Evolutionary conservation across 2,888 invertebrate genomes (phyloP).

Genomic region (Plutella xylostella): DNA sequence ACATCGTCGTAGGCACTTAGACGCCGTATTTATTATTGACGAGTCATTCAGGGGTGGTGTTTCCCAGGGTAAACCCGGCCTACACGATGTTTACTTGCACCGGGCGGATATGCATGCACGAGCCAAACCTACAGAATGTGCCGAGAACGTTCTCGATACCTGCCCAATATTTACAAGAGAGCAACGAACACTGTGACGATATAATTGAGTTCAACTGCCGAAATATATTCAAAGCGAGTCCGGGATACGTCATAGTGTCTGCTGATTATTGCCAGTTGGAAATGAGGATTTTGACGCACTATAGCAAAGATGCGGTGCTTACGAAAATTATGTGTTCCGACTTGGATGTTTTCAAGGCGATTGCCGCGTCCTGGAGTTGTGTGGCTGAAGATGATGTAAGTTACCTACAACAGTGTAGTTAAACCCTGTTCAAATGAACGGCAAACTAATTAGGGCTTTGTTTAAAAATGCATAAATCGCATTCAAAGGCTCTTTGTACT

Average conservation of each 20-base stretch:
- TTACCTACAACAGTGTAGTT: no score
- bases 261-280: slow-evolving; percentile 98
- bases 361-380: slow-evolving; percentile 88
- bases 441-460: no score
- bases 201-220: slow-evolving; percentile 73
- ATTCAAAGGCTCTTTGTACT: no score
- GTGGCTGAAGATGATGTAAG: slow-evolving; percentile 72
- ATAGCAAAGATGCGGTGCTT: slow-evolving; percentile 81
- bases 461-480: no score
- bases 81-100: slow-evolving; percentile 79
- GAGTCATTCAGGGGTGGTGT: no score
- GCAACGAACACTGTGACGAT: slow-evolving; percentile 27
- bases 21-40: neutral
- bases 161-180: slow-evolving; percentile 29
- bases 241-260: slow-evolving; percentile 78
- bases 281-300: slow-evolving; percentile 91
- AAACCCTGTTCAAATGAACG: no score
- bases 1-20: neutral
- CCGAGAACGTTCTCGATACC: slow-evolving; percentile 85
- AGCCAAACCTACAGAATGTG: slow-evolving; percentile 93
- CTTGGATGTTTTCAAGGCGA: slow-evolving; percentile 85
- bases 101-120: slow-evolving; percentile 90
- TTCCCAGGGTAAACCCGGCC: slow-evolving; percentile 72
- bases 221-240: slow-evolving; percentile 73
- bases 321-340: slow-evolving; percentile 73